phyloP scores from a whole-genome alignment of 1,140 invertebrate species.

The Coelopa frigida region DNA sequence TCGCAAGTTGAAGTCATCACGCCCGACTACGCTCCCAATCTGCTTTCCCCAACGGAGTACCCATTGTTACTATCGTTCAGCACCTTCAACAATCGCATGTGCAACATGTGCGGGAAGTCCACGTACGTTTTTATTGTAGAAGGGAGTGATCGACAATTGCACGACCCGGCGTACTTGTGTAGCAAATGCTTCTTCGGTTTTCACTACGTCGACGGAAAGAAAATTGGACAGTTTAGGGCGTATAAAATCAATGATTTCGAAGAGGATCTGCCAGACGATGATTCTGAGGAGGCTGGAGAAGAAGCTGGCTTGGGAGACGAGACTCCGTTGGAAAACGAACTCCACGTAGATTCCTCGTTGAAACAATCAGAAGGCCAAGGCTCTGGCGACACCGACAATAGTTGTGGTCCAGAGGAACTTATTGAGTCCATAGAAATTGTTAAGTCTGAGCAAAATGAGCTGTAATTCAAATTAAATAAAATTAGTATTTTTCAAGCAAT shows the following conservation, averaged over 20 bases:
- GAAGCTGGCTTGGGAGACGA: no score
- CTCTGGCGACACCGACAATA: no score
- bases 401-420: no score
- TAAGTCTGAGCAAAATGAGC: no score
- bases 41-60: conserved; percentile 41
- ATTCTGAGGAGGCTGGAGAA: background rate
- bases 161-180: conserved; percentile 61
- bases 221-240: conserved; percentile 52
- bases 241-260: conserved; percentile 42
- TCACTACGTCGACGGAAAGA: conserved; percentile 55
- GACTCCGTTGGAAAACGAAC: conserved; percentile 27
- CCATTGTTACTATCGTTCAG: conserved; percentile 49
- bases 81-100: conserved; percentile 42
- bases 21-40: conserved; percentile 41
- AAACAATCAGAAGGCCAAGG: no score
- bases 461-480: no score
- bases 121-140: conserved; percentile 54
- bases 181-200: conserved; percentile 57
- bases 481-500: no score
- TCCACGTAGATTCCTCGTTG: conserved; percentile 21
- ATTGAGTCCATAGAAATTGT: no score
- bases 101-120: conserved; percentile 49
- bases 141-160: conserved; percentile 53
- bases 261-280: background rate
- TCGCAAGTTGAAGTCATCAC: conserved; percentile 58